Base-by-base conservation (phyloP, 2,113 vertebrate species). In the Agapornis roseicollis region DNA sequence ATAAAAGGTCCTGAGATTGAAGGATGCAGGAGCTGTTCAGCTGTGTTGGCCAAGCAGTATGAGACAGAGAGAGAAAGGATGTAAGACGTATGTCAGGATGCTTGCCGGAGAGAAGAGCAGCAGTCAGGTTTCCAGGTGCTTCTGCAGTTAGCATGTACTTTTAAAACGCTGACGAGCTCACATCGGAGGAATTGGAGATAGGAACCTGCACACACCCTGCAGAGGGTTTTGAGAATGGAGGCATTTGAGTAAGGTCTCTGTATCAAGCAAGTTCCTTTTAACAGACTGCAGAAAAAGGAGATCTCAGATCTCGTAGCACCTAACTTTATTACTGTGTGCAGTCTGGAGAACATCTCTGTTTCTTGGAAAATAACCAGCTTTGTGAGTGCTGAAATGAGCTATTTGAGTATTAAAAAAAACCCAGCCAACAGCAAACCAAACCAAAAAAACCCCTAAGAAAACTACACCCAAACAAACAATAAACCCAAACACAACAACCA, bases 211-310 rank as follows among this genome's bases (percentile, higher is more conserved):
- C 53, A 65, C 5, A 5, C 3, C 39, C 58, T 53, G 35, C 78
- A 81, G 31, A 65, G 20, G 41, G 14, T 35, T 64, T 63, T 41
- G 31, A 56, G 50, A 79, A 47, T 13, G 24, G n/a, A 86, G 33
- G 78, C 2, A 1, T 25, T 44, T 14, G 7, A 3, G 0, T 18
- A 31, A 55, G 13, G 25, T 29, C 23, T 66, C 44, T 44, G 18
- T 39, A 68, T 28, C 11, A 55, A 74, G 63, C 27, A 84, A 49
- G 11, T 44, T 49, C 39, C 18, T 84, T 78, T 63, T 9, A 74
- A 74, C 5, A 85, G 77, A 7, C 29, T 65, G 16, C 46, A 71
- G 78, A 42, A 87, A 71, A 77, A 33, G 5, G 33, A 69, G 18
- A 56, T 46, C 33, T 58, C 22, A 35, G 14, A 27, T 56, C 29